Conservation (phyloP, 1,140 invertebrate genomes). For the Listronotus oregonensis region DNA sequence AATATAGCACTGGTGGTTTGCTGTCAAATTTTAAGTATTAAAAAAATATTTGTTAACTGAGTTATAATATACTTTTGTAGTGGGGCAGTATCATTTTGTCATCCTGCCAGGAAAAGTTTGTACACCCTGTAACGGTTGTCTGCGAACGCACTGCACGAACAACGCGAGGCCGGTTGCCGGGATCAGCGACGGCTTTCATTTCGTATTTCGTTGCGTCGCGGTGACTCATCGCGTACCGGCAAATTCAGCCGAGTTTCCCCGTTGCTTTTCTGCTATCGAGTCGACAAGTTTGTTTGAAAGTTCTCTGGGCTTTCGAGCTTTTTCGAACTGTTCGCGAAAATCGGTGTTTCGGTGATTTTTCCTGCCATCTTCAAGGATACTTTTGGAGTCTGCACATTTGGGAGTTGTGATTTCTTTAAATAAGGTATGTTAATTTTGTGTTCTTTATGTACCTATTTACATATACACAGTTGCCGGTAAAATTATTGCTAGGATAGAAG, state of each 20-base stretch:
- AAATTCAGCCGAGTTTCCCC: conserved; percentile 27
- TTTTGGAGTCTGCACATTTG: no score
- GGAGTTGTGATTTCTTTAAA: no score
- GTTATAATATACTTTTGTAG: no score
- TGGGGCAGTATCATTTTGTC: no score
- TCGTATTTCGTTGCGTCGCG: conserved; percentile 18
- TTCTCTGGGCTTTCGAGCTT: conserved; percentile 3
- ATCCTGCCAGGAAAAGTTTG: background rate
- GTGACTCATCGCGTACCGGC: conserved; percentile 27
- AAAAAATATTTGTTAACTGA: no score
- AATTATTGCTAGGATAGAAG: no score
- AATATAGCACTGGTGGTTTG: no score
- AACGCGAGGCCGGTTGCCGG: background rate
- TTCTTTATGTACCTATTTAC: no score
- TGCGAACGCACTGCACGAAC: conserved; percentile 16
- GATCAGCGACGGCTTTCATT: conserved; percentile 13
- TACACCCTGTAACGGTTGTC: conserved; percentile 30
- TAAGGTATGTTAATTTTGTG: no score
- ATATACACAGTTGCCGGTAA: no score
- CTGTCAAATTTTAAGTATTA: no score
- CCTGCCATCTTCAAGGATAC: no score
- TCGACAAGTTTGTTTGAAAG: conserved; percentile 16
- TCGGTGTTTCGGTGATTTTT: conserved; percentile 1
- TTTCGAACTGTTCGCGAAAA: conserved; percentile 18
- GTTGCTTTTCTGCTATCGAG: background rate